Base-by-base conservation (phyloP, 2,113 vertebrate genomes). In the Sterrhoptilus dennistouni region DNA sequence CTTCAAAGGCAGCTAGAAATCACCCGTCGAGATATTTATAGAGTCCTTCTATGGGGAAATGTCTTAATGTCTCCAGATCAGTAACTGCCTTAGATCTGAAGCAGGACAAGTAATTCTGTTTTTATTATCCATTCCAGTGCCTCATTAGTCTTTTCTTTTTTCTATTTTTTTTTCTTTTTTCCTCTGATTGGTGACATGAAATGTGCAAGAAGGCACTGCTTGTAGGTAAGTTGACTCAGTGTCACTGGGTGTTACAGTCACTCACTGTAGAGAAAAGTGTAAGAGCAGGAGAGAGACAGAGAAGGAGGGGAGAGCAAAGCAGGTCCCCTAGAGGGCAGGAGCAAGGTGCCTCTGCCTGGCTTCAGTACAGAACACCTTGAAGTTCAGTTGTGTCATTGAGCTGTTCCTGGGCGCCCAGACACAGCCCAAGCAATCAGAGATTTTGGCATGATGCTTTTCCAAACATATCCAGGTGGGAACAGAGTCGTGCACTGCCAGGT, bases 1-100 rank as follows among this genome's bases (percentile, higher is more conserved):
- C 88, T 95, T 95, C 85, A 93, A 95, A 96, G 85, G 80, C 71
- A 95, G 68, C 56, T 56, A 87, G 89, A 96, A 89, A 83, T 94
- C 82, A 93, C 90, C 79, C 79, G 28, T 44, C 1, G 54, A 93
- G 88, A 64, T 94, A 96, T 94, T 96, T 96, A 93, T 95, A 95
- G 85, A 93, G 24, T 44, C 57, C 25, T 81, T 77, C 85, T 93
- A 35, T 56, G 60, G 72, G 36, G 47, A 93, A 68, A 54, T 87
- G 76, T 83, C 79, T 93, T 80, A 74, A 63, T 63, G 68, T 86
- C 85, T 95, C 59, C 54, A 59, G 52, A 95, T 93, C 92, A 92
- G 85, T 75, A 71, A 44, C 85, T 93, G 63, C 54, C 75, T 88
- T 63, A 40, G 78, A 93, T 90, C 83, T 95, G 83, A 90, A 90